Conservation (phyloP, 2,113 vertebrate genomes). For the Phyllopteryx taeniolatus region DNA sequence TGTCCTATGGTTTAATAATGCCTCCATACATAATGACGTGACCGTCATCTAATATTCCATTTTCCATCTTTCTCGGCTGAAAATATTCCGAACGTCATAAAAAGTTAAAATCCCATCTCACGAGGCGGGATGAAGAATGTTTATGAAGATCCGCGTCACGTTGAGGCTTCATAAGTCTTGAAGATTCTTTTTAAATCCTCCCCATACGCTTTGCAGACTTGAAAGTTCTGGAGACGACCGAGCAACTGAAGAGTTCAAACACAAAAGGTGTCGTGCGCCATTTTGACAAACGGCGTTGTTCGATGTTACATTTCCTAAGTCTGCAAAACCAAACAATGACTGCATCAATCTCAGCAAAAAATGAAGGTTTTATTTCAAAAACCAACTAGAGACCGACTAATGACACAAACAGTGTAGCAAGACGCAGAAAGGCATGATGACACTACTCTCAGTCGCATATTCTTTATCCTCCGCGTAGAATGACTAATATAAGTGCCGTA, state of each 20-base stretch:
- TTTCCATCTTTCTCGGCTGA: slow-evolving; percentile 4
- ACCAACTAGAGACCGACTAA: too few relatives aligned
- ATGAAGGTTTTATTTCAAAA: too few relatives aligned
- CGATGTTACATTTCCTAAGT: too few relatives aligned
- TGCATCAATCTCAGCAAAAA: too few relatives aligned
- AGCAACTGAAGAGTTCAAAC: background rate
- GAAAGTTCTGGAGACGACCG: background rate
- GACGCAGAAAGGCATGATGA: too few relatives aligned
- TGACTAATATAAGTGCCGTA: too few relatives aligned
- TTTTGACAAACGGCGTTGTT: too few relatives aligned
- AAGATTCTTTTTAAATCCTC: background rate
- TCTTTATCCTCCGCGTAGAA: too few relatives aligned
- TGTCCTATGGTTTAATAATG: background rate
- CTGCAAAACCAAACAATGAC: too few relatives aligned
- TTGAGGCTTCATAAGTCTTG: background rate
- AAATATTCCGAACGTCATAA: slow-evolving; percentile 13
- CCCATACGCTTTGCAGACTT: background rate
- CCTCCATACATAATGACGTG: background rate
- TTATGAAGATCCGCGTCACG: background rate
- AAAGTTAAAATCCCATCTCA: slow-evolving; percentile 30
- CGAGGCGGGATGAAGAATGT: slow-evolving; percentile 2
- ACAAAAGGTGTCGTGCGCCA: too few relatives aligned
- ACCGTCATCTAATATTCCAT: slow-evolving; percentile 18
- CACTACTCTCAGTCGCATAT: too few relatives aligned
- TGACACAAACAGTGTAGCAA: too few relatives aligned